These are phyloP conservation scores for Tadarida brasiliensis DNA, from an alignment of 2,797 vertebrate genomes.

Conservation along the genomic window DNA sequence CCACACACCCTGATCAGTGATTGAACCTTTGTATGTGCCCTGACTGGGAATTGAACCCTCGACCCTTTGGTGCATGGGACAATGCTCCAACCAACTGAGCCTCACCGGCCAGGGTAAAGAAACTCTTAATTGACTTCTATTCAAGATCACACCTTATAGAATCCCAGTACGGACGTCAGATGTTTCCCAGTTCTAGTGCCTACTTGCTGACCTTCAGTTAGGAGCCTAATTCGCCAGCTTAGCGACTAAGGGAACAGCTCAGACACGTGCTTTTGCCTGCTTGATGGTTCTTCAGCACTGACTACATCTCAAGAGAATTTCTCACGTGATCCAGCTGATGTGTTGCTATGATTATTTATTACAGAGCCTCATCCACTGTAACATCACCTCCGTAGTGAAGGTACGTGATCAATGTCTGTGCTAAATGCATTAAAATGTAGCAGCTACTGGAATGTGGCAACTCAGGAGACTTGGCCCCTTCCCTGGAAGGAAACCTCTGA, in stretches of 20 bases:
- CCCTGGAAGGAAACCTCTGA: background rate
- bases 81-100: too few species aligned
- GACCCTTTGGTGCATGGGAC: too few species aligned
- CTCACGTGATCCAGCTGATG: background rate
- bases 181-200: background rate
- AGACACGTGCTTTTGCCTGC: background rate
- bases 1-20: too few species aligned
- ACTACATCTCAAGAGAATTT: background rate
- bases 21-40: too few species aligned
- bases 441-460: background rate
- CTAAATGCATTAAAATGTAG: background rate
- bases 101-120: background rate
- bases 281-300: background rate
- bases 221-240: background rate
- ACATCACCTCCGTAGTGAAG: constrained; percentile 91
- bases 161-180: background rate
- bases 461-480: background rate
- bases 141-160: background rate
- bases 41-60: too few species aligned
- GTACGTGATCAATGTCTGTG: constrained; percentile 83
- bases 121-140: background rate
- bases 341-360: constrained; percentile 68
- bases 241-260: fast-evolving
- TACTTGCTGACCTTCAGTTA: background rate
- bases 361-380: constrained; percentile 93